A percentile compares a stretch with the other conserved stretches of the same genome.
phyloP scores from a whole-genome alignment of 2,888 invertebrate species.

The Leptarthrus brevirostris region DNA sequence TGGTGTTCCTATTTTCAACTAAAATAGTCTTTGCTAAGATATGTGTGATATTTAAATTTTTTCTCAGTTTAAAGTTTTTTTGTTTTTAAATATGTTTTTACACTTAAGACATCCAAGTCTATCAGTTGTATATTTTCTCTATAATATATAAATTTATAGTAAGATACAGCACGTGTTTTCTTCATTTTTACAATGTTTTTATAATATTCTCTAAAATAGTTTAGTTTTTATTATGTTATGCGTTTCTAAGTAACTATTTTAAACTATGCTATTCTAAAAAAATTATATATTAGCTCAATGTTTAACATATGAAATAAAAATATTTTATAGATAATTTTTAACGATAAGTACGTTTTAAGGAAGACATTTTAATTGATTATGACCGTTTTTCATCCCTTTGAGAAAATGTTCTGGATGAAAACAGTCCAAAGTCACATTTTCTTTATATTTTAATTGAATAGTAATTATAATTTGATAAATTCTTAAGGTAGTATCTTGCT shows the following conservation, averaged over 20 bases:
- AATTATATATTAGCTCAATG: constrained; percentile 11
- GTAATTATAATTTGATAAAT: constrained; percentile 4
- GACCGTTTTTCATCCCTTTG: constrained; percentile 56
- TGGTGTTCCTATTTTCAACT: constrained; percentile 7
- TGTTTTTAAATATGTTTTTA: background rate
- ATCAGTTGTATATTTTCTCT: background rate
- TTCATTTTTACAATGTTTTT: constrained; percentile 29
- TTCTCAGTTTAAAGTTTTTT: background rate
- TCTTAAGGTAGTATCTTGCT: background rate
- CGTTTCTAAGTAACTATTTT: background rate
- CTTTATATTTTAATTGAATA: background rate
- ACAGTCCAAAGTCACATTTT: constrained; percentile 41
- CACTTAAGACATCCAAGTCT: constrained; percentile 7
- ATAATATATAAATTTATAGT: constrained; percentile 15
- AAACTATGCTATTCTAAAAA: background rate
- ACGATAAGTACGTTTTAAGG: constrained; percentile 55
- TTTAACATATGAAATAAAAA: constrained; percentile 27
- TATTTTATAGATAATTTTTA: constrained; percentile 36
- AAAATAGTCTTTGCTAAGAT: constrained; percentile 19
- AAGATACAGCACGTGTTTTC: constrained; percentile 31
- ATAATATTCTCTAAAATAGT: constrained; percentile 12
- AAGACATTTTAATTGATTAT: constrained; percentile 63
- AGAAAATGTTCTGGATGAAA: constrained; percentile 9
- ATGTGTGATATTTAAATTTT: background rate
- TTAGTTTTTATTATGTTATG: constrained; percentile 3